Evolutionary conservation across 2,113 vertebrate species (phyloP), one percentile per base, ranked within the genome.

Genomic region (Hassar affinis): DNA sequence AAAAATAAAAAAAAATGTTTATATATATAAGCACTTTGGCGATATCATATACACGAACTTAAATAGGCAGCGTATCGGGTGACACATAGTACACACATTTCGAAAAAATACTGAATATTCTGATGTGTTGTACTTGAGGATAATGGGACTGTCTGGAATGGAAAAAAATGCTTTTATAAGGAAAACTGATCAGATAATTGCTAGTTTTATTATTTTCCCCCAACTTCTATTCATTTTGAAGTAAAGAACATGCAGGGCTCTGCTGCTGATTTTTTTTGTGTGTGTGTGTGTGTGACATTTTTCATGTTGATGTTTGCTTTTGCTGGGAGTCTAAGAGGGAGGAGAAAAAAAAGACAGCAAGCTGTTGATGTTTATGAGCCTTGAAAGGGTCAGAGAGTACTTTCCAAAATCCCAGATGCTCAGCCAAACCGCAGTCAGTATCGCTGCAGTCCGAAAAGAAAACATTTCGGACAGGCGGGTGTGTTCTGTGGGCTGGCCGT

Each of bases 331-430:
- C 20, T 12, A 51, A 71, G 66, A 30, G 22, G 64, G 12, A n/a
- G 38, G n/a, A 42, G 61, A 12, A 8, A 20, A 45, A n/a, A 45
- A 62, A 14, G 27, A 64, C 11, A 66, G 42, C 61, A 66, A 66
- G 78, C 45, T 80, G 59, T 74, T 74, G 45, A 80, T 52, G n/a
- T 10, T 66, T 80, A 80, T 79, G 57, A 62, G 59, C 61, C 59
- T 79, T 27, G 78, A 64, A 49, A 79, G 42, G 45, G 59, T 80
- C 78, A 80, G 17, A 15, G 27, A 25, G 78, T 80, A 30, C 33
- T 66, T 51, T 66, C 78, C 45, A 33, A 64, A 64, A 64, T 30
- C 42, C 59, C 61, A 30, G 22, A 49, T 62, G 61, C 61, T 66
- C 18, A 33, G 22, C 78, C 78, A 51, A 52, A 52, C 61, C 30